Base-by-base conservation (phyloP, 1,140 invertebrate genomes). In the Drosophila littoralis region DNA sequence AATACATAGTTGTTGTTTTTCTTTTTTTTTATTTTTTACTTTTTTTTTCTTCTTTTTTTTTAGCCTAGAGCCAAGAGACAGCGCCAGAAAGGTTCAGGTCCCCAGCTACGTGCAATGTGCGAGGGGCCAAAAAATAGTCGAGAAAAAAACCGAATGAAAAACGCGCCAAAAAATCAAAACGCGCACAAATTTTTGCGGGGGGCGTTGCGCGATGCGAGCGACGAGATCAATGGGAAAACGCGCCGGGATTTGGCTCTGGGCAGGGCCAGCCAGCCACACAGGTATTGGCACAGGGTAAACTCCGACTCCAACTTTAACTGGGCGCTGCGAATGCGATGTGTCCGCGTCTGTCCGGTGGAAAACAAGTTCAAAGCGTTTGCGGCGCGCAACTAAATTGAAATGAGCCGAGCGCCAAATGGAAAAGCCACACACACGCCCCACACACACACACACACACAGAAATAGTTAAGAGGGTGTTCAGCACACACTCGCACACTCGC, bases 351-450 rank as follows among this genome's bases (percentile, higher is more conserved):
- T 85, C 78, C 83, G 79, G 51, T 75, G 55, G 8, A 72, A 88
- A 88, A 88, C 83, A 82, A 88, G 83, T 88, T 88, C 83, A 88
- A 88, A 89, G 84, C 84, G 84, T 84, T 88, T 89, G 84, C 84
- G 84, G 77, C 84, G 81, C 67, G 52, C 86, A 90, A 89, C 84
- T 89, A 89, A 89, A 89, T 89, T 90, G 84, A 89, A 89, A 89
- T 89, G 85, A 89, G 83, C 46, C 64, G 55, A 79, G 59, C 68
- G 69, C 40, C 59, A 77, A 82, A 82, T 88, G 79, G 68, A 82
- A 88, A 88, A 86, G 81, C 66, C 74, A 48, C 76, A 75, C 65
- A 78, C 57, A 72, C 59, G 54, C 45, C 55, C 9, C 65, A 42
- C n/a, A 59, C 10, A 60, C 48, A 65, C 8, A 42, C 35, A 50